Evolutionary conservation across 2,113 vertebrate species (phyloP).

Genomic region (Nesospiza acunhae): DNA sequence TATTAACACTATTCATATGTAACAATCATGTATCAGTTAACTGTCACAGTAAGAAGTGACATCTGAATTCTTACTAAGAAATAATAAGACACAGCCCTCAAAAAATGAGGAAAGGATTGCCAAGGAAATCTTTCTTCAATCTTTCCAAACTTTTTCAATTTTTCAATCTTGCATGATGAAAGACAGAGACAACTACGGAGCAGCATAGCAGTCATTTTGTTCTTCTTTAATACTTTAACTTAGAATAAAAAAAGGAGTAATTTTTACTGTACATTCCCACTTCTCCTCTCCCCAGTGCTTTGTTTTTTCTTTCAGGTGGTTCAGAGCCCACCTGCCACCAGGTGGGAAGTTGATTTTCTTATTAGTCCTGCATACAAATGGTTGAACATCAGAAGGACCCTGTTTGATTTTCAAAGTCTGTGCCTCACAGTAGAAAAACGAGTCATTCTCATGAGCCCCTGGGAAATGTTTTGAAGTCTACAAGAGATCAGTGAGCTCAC

Average conservation of each 20-base stretch:
- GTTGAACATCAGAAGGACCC: neutral
- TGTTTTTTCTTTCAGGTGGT: neutral
- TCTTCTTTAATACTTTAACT: slow-evolving; percentile 45
- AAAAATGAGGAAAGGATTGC: neutral
- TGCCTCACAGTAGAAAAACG: neutral
- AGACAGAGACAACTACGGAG: neutral
- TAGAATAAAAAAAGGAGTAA: neutral
- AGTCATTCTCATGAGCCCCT: neutral
- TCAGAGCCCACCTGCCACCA: neutral
- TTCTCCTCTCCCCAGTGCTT: neutral
- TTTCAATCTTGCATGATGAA: neutral
- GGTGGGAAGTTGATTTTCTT: neutral
- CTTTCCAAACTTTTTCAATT: neutral
- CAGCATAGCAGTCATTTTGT: neutral
- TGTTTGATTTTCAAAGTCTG: neutral
- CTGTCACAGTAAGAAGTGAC: neutral
- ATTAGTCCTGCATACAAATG: neutral
- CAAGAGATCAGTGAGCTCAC: neutral
- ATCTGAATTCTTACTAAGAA: neutral
- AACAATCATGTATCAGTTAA: fast-evolving
- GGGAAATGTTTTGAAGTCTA: neutral
- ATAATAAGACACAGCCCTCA: neutral
- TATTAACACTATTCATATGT: neutral
- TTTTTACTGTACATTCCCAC: slow-evolving; percentile 12
- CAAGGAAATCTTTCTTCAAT: neutral